Conservation (phyloP, 2,113 vertebrate genomes). For the Zootoca vivipara region DNA sequence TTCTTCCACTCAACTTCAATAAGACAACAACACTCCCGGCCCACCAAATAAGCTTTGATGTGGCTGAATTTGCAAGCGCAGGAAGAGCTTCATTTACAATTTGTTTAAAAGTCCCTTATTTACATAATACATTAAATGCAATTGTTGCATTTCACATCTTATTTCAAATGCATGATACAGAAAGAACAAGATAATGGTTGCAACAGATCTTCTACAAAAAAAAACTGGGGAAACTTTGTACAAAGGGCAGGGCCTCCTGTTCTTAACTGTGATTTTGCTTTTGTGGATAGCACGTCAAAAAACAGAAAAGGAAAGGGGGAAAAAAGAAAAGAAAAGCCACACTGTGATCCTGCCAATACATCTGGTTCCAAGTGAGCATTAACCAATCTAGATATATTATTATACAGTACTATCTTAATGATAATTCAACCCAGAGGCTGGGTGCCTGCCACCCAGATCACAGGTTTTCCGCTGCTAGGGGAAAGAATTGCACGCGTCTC, state of each 20-base stretch:
- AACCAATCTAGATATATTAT: constrained; percentile 28
- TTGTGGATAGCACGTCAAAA: constrained; percentile 36
- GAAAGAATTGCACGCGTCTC: neutral
- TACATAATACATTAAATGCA: constrained; percentile 70
- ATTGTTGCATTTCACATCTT: constrained; percentile 46
- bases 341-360: constrained; percentile 1
- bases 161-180: constrained; percentile 73
- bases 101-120: constrained; percentile 76
- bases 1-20: constrained; percentile 70
- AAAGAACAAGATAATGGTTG: constrained; percentile 93
- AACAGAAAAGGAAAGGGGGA: too few relatives aligned
- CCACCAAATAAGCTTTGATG: constrained; percentile 74
- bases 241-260: constrained; percentile 12
- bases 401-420: neutral
- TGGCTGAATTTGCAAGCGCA: constrained; percentile 68
- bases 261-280: constrained; percentile 6
- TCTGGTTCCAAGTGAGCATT: constrained; percentile 2
- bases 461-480: neutral
- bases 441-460: constrained; percentile 5
- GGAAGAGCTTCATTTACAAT: constrained; percentile 58
- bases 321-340: neutral
- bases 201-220: constrained; percentile 79
- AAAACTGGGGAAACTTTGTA: constrained; percentile 43
- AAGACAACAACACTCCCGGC: constrained; percentile 74
- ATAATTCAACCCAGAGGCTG: neutral